Conservation (phyloP, 1,140 invertebrate species). For the Cydia amplana region DNA sequence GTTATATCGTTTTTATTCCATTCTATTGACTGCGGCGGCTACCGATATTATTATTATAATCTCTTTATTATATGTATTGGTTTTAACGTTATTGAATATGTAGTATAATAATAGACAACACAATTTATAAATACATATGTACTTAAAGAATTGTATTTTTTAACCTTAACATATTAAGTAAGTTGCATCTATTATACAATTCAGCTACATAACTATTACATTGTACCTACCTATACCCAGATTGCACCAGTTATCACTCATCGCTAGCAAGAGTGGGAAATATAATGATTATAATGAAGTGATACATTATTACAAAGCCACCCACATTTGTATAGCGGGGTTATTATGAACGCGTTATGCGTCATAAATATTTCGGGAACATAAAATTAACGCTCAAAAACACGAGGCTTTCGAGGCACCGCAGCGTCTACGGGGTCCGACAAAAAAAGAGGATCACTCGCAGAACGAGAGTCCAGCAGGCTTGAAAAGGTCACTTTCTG, state of each 20-base stretch:
- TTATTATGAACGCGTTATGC: constrained; percentile 76
- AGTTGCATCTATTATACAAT: background rate
- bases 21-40: background rate
- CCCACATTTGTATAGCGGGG: constrained; percentile 75
- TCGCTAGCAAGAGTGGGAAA: background rate
- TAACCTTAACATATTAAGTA: no score
- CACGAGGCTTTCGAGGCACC: constrained; percentile 73
- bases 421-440: constrained; percentile 69
- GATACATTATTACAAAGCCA: constrained; percentile 72
- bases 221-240: background rate
- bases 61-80: background rate
- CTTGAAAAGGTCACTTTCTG: constrained; percentile 45
- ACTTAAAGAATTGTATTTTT: no score
- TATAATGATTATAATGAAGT: constrained; percentile 74
- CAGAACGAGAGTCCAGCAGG: constrained; percentile 55
- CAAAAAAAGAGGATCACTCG: constrained; percentile 73
- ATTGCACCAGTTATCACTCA: background rate
- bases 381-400: constrained; percentile 79
- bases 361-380: constrained; percentile 79
- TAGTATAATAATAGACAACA: background rate
- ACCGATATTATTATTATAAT: background rate
- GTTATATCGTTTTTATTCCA: constrained; percentile 1
- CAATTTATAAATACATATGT: no score
- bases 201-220: background rate
- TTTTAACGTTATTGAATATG: background rate